Percentiles rank a stretch among this genome's conserved stretches.
Evolutionary conservation across 2,113 vertebrate species (phyloP).

Genomic region (Cyphomyrus discorhynchus): DNA sequence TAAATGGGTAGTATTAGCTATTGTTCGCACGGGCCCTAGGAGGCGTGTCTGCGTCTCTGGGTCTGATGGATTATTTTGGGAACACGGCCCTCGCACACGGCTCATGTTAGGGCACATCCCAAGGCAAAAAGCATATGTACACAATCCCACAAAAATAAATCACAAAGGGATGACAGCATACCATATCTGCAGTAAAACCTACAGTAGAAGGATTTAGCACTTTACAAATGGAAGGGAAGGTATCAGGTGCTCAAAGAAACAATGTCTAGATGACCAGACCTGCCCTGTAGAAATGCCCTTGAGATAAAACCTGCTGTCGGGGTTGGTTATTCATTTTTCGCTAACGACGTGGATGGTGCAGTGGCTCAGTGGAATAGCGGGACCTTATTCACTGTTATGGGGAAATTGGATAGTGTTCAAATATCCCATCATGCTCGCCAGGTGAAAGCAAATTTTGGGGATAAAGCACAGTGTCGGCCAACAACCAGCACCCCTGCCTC

Average conservation of each 20-base stretch:
- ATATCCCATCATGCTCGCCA: background rate
- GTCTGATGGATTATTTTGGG: background rate
- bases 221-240: background rate
- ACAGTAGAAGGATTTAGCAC: background rate
- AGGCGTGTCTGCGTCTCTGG: background rate
- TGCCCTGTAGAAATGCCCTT: background rate
- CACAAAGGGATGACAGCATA: background rate
- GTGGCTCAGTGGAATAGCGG: background rate
- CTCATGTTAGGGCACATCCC: background rate
- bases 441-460: background rate
- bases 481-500: background rate
- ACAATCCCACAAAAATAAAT: background rate
- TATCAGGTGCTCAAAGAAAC: background rate
- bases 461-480: background rate
- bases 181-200: background rate
- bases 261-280: background rate
- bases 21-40: background rate
- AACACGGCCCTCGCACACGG: background rate
- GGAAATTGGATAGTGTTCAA: background rate
- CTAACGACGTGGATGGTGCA: background rate
- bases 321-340: background rate
- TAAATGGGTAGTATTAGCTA: background rate
- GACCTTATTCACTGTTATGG: background rate
- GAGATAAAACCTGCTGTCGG: background rate
- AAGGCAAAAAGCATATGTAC: background rate